Base-by-base conservation (phyloP, 2,113 vertebrate species). In the Nannobrachium achirus region DNA sequence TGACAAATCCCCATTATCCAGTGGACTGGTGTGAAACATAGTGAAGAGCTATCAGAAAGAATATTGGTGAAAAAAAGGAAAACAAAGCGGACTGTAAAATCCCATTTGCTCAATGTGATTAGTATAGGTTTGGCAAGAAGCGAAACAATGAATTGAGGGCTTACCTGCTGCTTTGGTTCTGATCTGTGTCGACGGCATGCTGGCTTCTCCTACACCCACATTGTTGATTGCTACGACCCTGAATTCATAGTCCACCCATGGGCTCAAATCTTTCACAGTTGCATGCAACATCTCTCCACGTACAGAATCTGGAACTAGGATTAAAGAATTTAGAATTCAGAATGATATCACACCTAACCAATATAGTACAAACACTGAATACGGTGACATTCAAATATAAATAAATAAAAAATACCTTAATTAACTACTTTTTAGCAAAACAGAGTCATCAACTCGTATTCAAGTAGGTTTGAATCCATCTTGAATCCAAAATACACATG, bases 171-270 rank as follows among this genome's bases (percentile, higher is more conserved):
- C 84, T 89, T 83, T 84, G 62, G 91, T 93, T 67, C 78, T 82
- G 49, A 89, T 81, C 62, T 83, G 89, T 75, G 85, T 79, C 25
- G 92, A 91, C 8, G 88, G 84, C 42, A 66, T 67, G 73, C 92
- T 93, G 79, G 92, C 91, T 58, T 94, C 90, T 45, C 92, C 92
- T 13, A 93, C 76, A 33, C 92, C 92, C 70, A 94, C 88, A 56
- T 73, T 81, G 88, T 92, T 93, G 74, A 91, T 86, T 49, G 92
- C 92, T 69, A 91, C 86, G 70, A 92, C 91, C 83, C 92, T 88
- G 86, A 93, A 93, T 84, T 91, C 86, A 71, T 92, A 92, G 76
- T 92, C 91, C 83, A 93, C 86, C 90, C 91, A 93, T 44, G 91
- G 90, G 80, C 76, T 94, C 71, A 93, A 73, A 68, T 89, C 86